A percentile compares a stretch with the other conserved stretches of the same genome.
Evolutionary conservation across 2,888 invertebrate genomes (phyloP).

Genomic region (Artemia sinica): DNA sequence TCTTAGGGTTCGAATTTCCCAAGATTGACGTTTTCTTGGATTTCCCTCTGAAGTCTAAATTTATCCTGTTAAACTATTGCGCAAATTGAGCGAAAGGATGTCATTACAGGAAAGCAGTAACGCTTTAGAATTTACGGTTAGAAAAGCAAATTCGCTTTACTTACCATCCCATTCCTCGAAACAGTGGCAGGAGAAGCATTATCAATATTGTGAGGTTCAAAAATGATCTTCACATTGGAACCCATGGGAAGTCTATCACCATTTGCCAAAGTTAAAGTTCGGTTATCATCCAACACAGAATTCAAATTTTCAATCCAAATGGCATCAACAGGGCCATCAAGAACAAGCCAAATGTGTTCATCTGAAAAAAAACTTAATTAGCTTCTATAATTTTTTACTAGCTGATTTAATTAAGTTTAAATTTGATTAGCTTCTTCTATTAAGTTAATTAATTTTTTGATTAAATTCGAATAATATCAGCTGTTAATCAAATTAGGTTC

Average conservation of each 20-base stretch:
- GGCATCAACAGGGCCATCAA: conserved; percentile 91
- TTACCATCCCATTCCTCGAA: conserved; percentile 68
- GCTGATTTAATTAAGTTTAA: too few species aligned
- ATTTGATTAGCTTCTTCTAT: too few species aligned
- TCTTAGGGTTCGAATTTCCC: too few species aligned
- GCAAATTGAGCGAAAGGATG: background rate
- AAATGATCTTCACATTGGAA: conserved; percentile 81
- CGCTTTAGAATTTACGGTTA: background rate
- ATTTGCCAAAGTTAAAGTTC: conserved; percentile 81
- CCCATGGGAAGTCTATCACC: conserved; percentile 89
- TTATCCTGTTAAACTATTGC: too few species aligned
- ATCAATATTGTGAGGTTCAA: conserved; percentile 92
- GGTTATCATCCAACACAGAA: conserved; percentile 89
- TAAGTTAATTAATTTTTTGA: too few species aligned
- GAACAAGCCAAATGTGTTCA: conserved; percentile 79
- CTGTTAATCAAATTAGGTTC: too few species aligned
- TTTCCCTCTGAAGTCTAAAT: too few species aligned
- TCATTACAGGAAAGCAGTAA: conserved; percentile 16
- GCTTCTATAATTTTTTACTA: too few species aligned
- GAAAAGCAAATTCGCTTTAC: conserved; percentile 26
- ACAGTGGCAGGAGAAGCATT: conserved; percentile 95
- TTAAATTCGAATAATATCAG: too few species aligned
- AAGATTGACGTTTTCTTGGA: too few species aligned
- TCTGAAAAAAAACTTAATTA: conserved; percentile 31
- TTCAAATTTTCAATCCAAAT: conserved; percentile 98